Percentiles rank a stretch among this genome's conserved stretches.
phyloP scores from a whole-genome alignment of 2,113 vertebrate genomes.

The Gasterosteus aculeatus region DNA sequence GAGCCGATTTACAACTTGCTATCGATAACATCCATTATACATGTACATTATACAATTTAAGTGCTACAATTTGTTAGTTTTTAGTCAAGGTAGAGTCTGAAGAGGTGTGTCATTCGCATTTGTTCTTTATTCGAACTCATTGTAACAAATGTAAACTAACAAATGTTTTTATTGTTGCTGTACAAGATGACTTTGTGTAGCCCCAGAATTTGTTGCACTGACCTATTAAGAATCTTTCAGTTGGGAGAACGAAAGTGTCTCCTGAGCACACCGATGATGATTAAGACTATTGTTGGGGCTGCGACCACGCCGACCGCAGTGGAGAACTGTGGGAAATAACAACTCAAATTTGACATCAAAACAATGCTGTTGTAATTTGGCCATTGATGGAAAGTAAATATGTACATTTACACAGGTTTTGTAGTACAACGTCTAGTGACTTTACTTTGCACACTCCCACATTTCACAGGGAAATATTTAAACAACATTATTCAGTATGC shows the following conservation, averaged over 20 bases:
- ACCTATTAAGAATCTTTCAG: background rate
- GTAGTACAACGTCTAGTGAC: background rate
- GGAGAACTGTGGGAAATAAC: slow-evolving; percentile 63
- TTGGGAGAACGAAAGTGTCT: slow-evolving; percentile 30
- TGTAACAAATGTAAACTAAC: slow-evolving; percentile 9
- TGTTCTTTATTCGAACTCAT: background rate
- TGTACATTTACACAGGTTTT: background rate
- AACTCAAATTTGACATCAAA: background rate
- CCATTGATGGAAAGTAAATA: background rate
- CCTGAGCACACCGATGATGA: slow-evolving; percentile 44
- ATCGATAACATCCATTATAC: too few species aligned
- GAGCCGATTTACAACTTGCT: too few species aligned
- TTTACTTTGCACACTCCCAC: background rate
- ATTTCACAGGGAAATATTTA: background rate
- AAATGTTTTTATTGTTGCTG: background rate
- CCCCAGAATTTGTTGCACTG: slow-evolving; percentile 4
- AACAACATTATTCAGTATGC: background rate
- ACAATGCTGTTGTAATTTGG: background rate
- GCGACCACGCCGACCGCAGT: slow-evolving; percentile 63
- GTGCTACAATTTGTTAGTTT: too few species aligned
- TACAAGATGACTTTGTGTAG: background rate
- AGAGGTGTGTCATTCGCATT: background rate
- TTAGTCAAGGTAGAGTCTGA: too few species aligned
- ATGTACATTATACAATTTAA: too few species aligned
- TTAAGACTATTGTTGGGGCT: slow-evolving; percentile 60